Base-by-base conservation (phyloP, 1,140 invertebrate genomes). In the Drosophila melanica region DNA sequence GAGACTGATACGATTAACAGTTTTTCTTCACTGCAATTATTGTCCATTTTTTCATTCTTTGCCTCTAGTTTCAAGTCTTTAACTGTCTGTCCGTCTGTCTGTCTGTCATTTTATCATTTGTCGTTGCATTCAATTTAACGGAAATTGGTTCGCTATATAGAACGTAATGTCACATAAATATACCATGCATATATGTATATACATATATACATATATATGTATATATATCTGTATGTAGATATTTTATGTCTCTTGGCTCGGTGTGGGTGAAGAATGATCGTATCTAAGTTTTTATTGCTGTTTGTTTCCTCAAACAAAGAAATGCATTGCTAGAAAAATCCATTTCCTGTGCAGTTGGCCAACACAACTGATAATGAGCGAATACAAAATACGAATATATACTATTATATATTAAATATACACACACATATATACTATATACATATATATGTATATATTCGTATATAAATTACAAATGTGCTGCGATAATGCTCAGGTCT, bases 281-380 rank as follows among this genome's bases (percentile, higher is more conserved):
- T 57, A 57, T 57, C 53, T 47, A 16, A 23, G 51, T 54, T 42
- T 2, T 33, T 18, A 27, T 47, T 47, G 11, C 45, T 39, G 37
- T 14, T 60, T n/a, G 23, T 12, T 41, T 45, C 42, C 39, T 35
- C 16, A 18, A 57, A 64, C 41, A 75, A 65, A 59, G 51, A 64
- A 60, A 0, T 62, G 57, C 41, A 65, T 45, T 33, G 12, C 37
- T 70, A 70, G 18, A 64, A 75, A 75, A 78, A 50, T 82, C 58
- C 59, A 76, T 72, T 77, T 85, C 76, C 77, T 76, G 60, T 58
- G 16, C 37, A 71, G 48, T 65, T 60, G 55, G 68, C 68, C 72
- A 75, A 75, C 58, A n/a, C 14, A 50, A 35, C 73, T 71, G 73
- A 75, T 75, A 71, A 60, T 44, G 57, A 47, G 9, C n/a, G 33